These are phyloP conservation scores for Thermophis baileyi DNA, from an alignment of 2,113 vertebrate genomes.

Conservation along the genomic window DNA sequence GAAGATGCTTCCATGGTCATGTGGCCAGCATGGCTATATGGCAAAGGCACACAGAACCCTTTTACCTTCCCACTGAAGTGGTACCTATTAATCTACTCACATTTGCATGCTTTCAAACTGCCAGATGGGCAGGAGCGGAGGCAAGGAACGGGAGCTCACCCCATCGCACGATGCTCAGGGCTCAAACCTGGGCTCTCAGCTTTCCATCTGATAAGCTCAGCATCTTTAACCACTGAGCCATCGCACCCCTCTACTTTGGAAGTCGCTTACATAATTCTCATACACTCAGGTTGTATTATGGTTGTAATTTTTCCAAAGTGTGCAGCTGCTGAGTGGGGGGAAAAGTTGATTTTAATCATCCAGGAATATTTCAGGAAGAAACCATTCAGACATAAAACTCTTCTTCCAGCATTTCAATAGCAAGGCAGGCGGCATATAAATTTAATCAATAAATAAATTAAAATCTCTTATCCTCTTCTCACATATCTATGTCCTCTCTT, in stretches of 20 bases:
- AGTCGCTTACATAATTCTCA: neutral
- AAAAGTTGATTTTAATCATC: neutral
- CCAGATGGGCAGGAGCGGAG: neutral
- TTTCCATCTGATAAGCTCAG: neutral
- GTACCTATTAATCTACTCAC: no score
- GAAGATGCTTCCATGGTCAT: no score
- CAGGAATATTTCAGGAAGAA: neutral
- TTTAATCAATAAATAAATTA: neutral
- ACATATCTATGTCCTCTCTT: neutral
- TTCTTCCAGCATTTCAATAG: neutral
- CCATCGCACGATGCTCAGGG: fast-evolving
- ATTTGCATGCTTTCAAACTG: neutral
- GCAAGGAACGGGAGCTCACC: neutral
- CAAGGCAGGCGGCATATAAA: neutral
- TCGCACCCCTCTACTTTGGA: neutral
- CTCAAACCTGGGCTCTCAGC: neutral
- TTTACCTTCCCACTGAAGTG: no score
- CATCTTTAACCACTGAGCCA: neutral
- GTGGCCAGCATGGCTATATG: no score
- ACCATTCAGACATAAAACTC: neutral
- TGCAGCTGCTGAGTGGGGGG: neutral
- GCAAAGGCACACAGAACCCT: no score
- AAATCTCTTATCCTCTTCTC: neutral
- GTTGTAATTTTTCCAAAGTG: neutral
- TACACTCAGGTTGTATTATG: neutral